These are phyloP conservation scores for Pelagia noctiluca DNA, from an alignment of 30 jellyfish, hydroid and myxozoan species.

Conservation along the genomic window DNA sequence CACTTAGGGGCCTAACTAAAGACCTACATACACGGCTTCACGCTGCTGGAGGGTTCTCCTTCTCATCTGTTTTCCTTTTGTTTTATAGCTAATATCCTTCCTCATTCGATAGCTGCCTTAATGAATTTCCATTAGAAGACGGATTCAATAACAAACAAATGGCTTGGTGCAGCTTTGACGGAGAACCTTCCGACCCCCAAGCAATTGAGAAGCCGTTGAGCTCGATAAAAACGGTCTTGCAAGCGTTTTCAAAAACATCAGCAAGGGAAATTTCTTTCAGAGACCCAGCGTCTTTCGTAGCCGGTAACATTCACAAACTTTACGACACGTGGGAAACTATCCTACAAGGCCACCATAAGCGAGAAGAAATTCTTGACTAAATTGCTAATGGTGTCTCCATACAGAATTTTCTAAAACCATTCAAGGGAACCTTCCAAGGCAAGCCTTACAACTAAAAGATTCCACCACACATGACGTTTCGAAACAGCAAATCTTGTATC, in stretches of 20 bases:
- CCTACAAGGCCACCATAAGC: neutral
- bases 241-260: neutral
- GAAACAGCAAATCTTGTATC: neutral
- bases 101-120: neutral
- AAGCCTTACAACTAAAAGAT: too few species aligned
- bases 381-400: neutral
- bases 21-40: neutral
- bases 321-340: neutral
- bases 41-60: too few species aligned
- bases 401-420: neutral
- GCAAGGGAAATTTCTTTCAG: neutral
- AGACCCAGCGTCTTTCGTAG: neutral
- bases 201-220: neutral
- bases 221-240: neutral
- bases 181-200: neutral
- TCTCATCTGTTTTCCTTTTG: too few species aligned
- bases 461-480: neutral
- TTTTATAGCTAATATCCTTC: too few species aligned
- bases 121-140: too few species aligned
- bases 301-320: neutral
- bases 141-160: neutral
- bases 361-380: neutral
- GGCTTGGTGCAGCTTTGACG: neutral
- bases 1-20: neutral
- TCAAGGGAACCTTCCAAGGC: neutral